Conservation (phyloP, 1,140 invertebrate genomes). For the Saccostrea echinata region DNA sequence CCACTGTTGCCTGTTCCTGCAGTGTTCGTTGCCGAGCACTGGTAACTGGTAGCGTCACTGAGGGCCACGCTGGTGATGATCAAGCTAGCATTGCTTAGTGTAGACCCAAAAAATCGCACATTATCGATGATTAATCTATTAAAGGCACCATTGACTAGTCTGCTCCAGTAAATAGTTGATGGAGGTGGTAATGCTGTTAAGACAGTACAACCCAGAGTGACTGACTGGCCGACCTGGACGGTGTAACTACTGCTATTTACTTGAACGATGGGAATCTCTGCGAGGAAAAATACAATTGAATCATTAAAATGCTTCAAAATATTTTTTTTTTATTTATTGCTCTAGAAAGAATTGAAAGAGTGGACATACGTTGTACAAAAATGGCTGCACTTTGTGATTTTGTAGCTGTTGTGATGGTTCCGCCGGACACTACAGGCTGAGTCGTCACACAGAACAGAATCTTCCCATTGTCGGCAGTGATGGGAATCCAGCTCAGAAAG, state of each 20-base stretch:
- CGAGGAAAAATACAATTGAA: neutral
- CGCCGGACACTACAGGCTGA: neutral
- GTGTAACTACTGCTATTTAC: constrained; percentile 41
- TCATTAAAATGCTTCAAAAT: neutral
- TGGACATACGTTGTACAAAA: neutral
- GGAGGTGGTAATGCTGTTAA: constrained; percentile 43
- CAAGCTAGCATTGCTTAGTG: constrained; percentile 35
- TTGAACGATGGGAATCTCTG: constrained; percentile 41
- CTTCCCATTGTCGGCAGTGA: constrained; percentile 10
- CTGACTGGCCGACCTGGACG: constrained; percentile 35
- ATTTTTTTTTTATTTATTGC: neutral
- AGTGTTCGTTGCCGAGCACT: constrained; percentile 47
- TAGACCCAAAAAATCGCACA: constrained; percentile 44
- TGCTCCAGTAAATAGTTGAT: constrained; percentile 41
- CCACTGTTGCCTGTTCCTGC: constrained; percentile 49
- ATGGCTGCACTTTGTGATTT: neutral
- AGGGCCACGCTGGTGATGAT: constrained; percentile 42
- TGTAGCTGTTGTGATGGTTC: neutral
- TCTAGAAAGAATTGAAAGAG: neutral
- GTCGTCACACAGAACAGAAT: constrained; percentile 16
- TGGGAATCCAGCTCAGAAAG: neutral
- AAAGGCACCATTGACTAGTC: constrained; percentile 24
- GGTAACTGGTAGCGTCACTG: constrained; percentile 40
- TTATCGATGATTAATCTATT: neutral
- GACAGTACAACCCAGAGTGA: constrained; percentile 28